Conservation (phyloP, 2,797 vertebrate species). For the Gambusia yucatana region DNA sequence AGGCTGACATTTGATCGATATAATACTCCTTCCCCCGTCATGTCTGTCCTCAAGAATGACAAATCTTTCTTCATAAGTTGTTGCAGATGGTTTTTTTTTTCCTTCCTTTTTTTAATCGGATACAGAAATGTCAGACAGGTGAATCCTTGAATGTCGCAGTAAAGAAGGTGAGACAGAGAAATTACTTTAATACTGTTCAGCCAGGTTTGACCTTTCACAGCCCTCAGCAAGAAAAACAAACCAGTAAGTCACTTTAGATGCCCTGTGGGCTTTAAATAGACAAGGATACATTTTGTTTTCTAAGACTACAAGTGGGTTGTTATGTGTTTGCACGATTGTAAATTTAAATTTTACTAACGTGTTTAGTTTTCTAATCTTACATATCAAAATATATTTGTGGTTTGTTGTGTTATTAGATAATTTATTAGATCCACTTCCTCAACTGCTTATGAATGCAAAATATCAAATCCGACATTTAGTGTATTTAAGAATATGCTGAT, state of each 20-base stretch:
- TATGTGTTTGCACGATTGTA: neutral
- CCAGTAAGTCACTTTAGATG: neutral
- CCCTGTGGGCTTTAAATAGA: neutral
- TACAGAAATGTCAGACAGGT: slow-evolving; percentile 25
- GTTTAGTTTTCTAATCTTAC: neutral
- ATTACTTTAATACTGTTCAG: slow-evolving; percentile 7
- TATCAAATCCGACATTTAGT: neutral
- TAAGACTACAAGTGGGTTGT: neutral
- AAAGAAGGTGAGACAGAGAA: slow-evolving; percentile 3
- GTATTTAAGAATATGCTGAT: neutral
- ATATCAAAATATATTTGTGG: neutral
- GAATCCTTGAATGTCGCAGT: slow-evolving; percentile 7
- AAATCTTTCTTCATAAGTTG: slow-evolving; percentile 14
- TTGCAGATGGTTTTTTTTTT: slow-evolving; percentile 5
- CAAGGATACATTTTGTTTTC: neutral
- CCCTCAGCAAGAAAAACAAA: slow-evolving; percentile 6
- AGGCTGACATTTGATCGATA: slow-evolving; percentile 17
- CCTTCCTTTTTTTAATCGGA: slow-evolving; percentile 1
- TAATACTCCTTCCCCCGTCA: slow-evolving; percentile 5
- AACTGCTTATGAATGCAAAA: neutral
- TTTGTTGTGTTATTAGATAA: neutral
- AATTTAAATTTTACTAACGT: neutral
- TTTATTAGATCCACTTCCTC: neutral
- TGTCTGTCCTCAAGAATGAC: slow-evolving; percentile 12
- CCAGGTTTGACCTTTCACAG: slow-evolving; percentile 14